Base-by-base conservation (phyloP, 2,113 vertebrate genomes). In the Salminus brasiliensis region DNA sequence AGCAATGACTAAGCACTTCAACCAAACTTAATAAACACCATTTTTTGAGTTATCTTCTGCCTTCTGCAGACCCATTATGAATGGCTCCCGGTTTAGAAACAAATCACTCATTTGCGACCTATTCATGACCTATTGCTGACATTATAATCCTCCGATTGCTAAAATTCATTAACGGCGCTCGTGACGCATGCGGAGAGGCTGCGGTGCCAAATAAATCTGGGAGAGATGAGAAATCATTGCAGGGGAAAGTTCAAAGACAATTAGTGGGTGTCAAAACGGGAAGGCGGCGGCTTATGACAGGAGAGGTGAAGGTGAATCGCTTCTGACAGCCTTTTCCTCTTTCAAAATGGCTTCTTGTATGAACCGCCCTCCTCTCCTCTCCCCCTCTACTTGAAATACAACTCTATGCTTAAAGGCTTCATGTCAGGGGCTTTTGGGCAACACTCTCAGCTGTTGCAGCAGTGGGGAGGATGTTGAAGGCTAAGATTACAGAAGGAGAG, bases 181-280 rank as follows among this genome's bases (percentile, higher is more conserved):
- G 49, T 75, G 66, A 78, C 52, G 76, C 76, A 81, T 81, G 83
- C 75, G 23, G 53, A 75, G 47, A 36, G 47, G 52, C 66, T 23
- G 49, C 62, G n/a, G 69, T 59, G 67, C 45, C 55, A 66, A 74
- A 78, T 78, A 84, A 78, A 73, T 81, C 65, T n/a, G 36, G n/a
- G 60, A 41, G 66, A 68, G 74, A 80, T 77, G 81, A 85, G 81
- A 76, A 85, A 77, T 76, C 77, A 73, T 72, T 82, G 74, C 62
- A 43, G 45, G 72, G 45, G 59, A 76, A 72, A 81, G 76, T 84
- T 82, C 82, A 86, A 86, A 86, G 75, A 84, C 85, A 86, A 86
- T 86, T 86, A 86, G 73, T 25, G 73, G 60, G 67, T 76, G 71
- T 84, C 82, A 86, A 72, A 81, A 81, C 11, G 32, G 70, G 67